phyloP scores from a whole-genome alignment of 2,113 vertebrate species.

The Ammospiza nelsoni region DNA sequence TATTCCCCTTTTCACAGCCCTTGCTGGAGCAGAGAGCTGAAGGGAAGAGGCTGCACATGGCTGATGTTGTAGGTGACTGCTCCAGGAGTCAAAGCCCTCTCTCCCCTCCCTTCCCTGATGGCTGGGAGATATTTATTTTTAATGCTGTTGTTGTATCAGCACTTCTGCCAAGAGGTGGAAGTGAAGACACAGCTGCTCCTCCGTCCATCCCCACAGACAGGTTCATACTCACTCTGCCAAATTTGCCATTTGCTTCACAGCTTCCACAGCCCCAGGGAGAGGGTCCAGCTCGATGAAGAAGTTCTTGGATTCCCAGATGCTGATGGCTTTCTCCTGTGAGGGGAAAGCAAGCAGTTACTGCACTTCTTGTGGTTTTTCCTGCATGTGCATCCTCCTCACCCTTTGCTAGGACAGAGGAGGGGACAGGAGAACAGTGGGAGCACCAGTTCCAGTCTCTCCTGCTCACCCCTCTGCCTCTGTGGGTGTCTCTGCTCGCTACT shows the following conservation, averaged over 20 bases:
- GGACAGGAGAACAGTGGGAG: background rate
- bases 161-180: background rate
- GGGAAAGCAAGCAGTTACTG: background rate
- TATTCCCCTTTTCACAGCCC: background rate
- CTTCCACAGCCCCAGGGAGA: constrained; percentile 89
- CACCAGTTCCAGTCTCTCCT: background rate
- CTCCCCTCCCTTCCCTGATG: background rate
- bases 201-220: fast-evolving
- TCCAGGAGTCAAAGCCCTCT: background rate
- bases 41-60: background rate
- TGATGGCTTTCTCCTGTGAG: constrained; percentile 90
- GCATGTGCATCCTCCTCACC: background rate
- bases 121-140: background rate
- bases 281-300: constrained; percentile 94
- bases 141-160: background rate
- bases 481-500: background rate
- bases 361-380: background rate
- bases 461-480: background rate
- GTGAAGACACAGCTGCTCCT: background rate
- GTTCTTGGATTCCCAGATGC: constrained; percentile 94
- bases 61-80: background rate
- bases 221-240: constrained; percentile 85
- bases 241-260: constrained; percentile 90
- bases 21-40: background rate
- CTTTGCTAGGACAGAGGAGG: background rate